Evolutionary conservation across 2,113 vertebrate genomes (phyloP).

Genomic region (Dascyllus trimaculatus): DNA sequence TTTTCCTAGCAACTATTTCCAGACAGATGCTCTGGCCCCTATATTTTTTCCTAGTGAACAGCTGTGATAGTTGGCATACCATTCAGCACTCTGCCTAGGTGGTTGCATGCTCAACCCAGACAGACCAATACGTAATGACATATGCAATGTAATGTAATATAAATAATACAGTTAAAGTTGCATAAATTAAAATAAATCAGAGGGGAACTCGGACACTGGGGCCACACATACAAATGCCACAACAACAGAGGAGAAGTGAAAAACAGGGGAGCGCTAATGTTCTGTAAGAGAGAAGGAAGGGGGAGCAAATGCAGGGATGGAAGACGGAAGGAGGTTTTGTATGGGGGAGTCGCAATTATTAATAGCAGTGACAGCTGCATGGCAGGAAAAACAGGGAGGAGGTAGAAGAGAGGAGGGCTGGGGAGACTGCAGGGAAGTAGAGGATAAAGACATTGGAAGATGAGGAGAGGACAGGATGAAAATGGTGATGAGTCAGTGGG

Average conservation of each 20-base stretch:
- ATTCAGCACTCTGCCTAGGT: no score
- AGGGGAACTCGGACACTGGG: no score
- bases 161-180: no score
- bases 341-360: constrained; percentile 24
- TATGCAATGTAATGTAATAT: no score
- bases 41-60: no score
- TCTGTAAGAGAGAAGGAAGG: neutral
- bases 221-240: neutral
- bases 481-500: neutral
- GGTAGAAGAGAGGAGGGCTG: neutral
- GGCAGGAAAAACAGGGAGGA: constrained; percentile 26
- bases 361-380: constrained; percentile 53
- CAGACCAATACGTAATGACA: no score
- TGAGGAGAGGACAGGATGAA: neutral
- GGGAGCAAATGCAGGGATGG: constrained; percentile 13
- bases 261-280: neutral
- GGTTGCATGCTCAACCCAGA: no score
- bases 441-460: constrained; percentile 11
- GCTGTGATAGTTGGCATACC: no score
- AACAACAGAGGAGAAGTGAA: neutral
- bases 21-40: no score
- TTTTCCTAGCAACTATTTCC: no score
- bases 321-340: constrained; percentile 21
- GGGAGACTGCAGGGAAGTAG: constrained; percentile 2
- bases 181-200: no score